Conservation (phyloP, 1,140 invertebrate species). For the Centruroides vittatus region DNA sequence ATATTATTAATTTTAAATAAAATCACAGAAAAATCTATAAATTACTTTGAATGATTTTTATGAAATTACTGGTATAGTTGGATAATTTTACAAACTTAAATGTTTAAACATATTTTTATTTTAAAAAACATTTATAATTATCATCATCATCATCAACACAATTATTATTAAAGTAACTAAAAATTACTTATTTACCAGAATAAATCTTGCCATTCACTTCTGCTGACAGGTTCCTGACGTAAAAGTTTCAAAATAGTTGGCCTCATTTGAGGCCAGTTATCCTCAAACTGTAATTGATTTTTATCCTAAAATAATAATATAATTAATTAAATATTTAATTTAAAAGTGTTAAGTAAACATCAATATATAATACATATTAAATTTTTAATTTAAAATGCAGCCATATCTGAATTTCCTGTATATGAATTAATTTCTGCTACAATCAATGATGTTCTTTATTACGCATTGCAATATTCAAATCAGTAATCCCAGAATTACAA, state of each 20-base stretch:
- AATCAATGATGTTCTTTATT: too few species aligned
- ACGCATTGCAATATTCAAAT: too few species aligned
- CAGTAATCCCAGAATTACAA: too few species aligned
- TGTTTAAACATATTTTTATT: neutral
- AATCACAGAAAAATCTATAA: too few species aligned
- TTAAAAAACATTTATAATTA: too few species aligned
- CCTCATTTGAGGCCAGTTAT: conserved; percentile 88
- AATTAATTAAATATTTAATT: neutral
- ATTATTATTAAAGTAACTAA: neutral
- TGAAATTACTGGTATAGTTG: neutral
- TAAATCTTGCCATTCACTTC: conserved; percentile 90
- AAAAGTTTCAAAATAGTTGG: conserved; percentile 83
- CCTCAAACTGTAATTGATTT: conserved; percentile 60
- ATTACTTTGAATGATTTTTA: too few species aligned
- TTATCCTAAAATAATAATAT: conserved; percentile 20
- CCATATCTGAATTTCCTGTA: too few species aligned
- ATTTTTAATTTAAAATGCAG: too few species aligned
- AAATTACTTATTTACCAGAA: conserved; percentile 49
- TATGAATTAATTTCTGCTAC: too few species aligned
- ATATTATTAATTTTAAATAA: too few species aligned
- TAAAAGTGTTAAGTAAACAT: too few species aligned
- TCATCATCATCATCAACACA: neutral
- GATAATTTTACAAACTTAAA: neutral
- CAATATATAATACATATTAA: too few species aligned
- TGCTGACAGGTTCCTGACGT: conserved; percentile 82